Percentiles rank a stretch among this genome's conserved stretches.
Conservation (phyloP, 2,797 vertebrate species). For the Takifugu ocellatus region DNA sequence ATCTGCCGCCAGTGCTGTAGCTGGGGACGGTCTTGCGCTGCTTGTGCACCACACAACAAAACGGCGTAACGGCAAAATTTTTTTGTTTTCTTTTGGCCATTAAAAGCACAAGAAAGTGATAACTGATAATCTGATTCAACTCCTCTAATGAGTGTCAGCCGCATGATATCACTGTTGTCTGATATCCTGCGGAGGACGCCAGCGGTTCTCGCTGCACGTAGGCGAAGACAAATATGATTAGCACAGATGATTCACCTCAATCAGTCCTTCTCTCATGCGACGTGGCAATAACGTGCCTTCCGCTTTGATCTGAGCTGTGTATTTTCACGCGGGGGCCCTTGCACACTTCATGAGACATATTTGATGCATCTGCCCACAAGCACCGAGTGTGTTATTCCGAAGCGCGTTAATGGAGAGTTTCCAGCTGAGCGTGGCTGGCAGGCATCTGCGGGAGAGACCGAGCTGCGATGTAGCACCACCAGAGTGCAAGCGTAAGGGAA, state of each 20-base stretch:
- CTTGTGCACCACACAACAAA: conserved; percentile 33
- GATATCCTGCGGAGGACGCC: conserved; percentile 10
- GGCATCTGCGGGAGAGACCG: conserved; percentile 59
- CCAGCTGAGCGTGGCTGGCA: conserved; percentile 66
- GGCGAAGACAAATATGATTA: conserved; percentile 4
- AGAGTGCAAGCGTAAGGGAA: conserved; percentile 52
- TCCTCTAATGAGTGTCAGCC: conserved; percentile 12
- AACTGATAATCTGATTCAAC: background rate
- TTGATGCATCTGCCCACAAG: conserved; percentile 58
- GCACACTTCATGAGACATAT: conserved; percentile 54
- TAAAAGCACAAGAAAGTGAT: no score
- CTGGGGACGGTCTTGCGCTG: conserved; percentile 41
- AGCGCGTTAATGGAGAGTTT: conserved; percentile 60
- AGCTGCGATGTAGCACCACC: conserved; percentile 53
- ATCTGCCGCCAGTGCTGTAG: conserved; percentile 48
- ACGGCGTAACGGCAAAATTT: background rate
- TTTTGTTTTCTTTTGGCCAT: background rate
- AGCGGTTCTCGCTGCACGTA: conserved; percentile 6
- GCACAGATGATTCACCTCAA: conserved; percentile 35
- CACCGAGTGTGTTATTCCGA: conserved; percentile 58
- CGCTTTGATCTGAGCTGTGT: conserved; percentile 50
- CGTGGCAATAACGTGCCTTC: conserved; percentile 30
- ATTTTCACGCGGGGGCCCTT: conserved; percentile 47
- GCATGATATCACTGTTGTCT: conserved; percentile 7
- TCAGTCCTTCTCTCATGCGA: conserved; percentile 33